A percentile compares a stretch with the other conserved stretches of the same genome.
These are phyloP conservation scores for Berghia stephanieae DNA, from an alignment of 1,140 invertebrate genomes.

Conservation along the genomic window DNA sequence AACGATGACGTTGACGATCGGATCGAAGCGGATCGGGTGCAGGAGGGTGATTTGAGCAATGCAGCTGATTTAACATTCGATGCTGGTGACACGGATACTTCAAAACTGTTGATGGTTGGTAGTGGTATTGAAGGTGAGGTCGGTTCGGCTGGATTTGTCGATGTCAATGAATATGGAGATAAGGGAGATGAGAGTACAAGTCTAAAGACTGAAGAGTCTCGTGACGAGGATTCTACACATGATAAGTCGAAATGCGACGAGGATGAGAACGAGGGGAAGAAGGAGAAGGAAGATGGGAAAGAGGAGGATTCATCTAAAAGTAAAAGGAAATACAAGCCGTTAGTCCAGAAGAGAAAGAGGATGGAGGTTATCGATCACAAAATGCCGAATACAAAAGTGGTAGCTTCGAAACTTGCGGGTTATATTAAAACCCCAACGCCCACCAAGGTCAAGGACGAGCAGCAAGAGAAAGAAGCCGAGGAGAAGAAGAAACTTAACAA, in stretches of 20 bases:
- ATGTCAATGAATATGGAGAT: not conserved
- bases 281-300: not conserved
- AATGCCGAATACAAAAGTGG: constrained; percentile 62
- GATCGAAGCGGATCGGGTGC: constrained; percentile 45
- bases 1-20: constrained; percentile 49
- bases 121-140: not conserved
- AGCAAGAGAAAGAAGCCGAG: constrained; percentile 48
- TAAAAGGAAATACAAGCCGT: constrained; percentile 36
- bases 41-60: constrained; percentile 11
- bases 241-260: not conserved
- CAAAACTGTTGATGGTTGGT: too few relatives aligned
- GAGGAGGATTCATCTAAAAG: constrained; percentile 2
- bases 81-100: too few relatives aligned
- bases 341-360: constrained; percentile 43
- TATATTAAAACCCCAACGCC: constrained; percentile 56
- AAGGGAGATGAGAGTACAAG: not conserved
- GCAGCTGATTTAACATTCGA: not conserved
- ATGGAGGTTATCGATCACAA: constrained; percentile 54
- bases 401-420: constrained; percentile 55
- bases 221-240: not conserved
- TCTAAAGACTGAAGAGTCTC: not conserved
- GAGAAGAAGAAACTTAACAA: constrained; percentile 42
- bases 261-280: not conserved
- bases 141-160: not conserved
- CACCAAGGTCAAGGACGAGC: constrained; percentile 47